Evolutionary conservation across 2,797 vertebrate genomes (phyloP).

Genomic region (Sebastes melanostomus): DNA sequence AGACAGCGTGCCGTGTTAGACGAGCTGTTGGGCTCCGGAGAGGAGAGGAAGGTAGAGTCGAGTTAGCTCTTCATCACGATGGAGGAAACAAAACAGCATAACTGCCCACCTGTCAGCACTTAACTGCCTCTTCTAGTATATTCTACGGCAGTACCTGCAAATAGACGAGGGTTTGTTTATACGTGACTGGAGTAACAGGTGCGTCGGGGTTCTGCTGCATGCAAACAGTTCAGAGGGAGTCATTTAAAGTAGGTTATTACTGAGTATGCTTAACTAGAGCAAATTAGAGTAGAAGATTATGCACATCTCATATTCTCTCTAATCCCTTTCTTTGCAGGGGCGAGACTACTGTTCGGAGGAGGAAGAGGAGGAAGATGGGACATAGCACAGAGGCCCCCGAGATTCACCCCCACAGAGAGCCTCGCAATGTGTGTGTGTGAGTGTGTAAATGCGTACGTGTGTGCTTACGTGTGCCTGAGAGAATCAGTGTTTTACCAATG

Average conservation of each 20-base stretch:
- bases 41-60: neutral
- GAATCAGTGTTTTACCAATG: conserved; percentile 73
- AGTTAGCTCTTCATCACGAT: conserved; percentile 8
- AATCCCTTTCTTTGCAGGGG: conserved; percentile 79
- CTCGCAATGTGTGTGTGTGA: conserved; percentile 57
- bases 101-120: conserved; percentile 43
- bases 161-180: conserved; percentile 3
- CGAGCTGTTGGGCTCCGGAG: conserved; percentile 2
- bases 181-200: conserved; percentile 28
- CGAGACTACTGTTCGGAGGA: conserved; percentile 96
- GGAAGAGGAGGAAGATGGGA: conserved; percentile 82
- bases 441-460: conserved; percentile 34
- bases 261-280: neutral
- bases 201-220: neutral
- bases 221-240: neutral
- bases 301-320: conserved; percentile 6
- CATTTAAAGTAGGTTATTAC: neutral
- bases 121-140: conserved; percentile 7
- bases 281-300: neutral
- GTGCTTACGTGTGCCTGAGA: conserved; percentile 32
- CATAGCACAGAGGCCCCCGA: conserved; percentile 78
- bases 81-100: conserved; percentile 29
- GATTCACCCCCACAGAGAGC: conserved; percentile 53
- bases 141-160: conserved; percentile 1
- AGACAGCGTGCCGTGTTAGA: neutral